A percentile compares a stretch with the other conserved stretches of the same genome.
Evolutionary conservation across 2,797 vertebrate genomes (phyloP).

Genomic region (Galagoides demidoff): DNA sequence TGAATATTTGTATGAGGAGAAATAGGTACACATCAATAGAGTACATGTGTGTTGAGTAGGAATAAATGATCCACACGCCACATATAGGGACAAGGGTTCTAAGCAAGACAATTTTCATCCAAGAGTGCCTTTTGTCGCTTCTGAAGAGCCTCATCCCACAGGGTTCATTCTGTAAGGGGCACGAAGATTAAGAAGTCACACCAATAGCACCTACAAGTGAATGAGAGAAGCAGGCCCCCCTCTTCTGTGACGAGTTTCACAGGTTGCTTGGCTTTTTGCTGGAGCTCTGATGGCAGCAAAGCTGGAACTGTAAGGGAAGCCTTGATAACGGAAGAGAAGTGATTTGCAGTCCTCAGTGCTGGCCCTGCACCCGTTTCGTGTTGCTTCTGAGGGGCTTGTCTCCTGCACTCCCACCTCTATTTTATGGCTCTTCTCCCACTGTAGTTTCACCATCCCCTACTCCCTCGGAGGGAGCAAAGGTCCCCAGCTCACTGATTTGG

Average conservation of each 20-base stretch:
- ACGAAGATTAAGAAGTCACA: neutral
- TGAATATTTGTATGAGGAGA: neutral
- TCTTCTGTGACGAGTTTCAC: neutral
- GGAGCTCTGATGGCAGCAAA: neutral
- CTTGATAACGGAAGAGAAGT: neutral
- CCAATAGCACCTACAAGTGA: neutral
- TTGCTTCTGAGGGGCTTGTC: neutral
- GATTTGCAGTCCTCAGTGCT: no score
- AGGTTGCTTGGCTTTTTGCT: neutral
- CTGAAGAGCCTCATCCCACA: neutral
- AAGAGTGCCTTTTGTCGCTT: neutral
- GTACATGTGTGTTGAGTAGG: neutral
- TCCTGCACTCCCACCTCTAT: neutral
- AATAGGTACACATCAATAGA: neutral
- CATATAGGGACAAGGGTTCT: neutral
- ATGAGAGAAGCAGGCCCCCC: neutral
- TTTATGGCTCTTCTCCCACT: neutral
- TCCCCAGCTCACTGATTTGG: neutral
- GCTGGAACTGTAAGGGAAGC: neutral
- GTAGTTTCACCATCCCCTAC: neutral
- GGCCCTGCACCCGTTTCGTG: neutral
- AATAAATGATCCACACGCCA: neutral
- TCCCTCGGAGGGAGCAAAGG: no score
- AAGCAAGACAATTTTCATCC: neutral
- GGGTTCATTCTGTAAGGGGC: neutral